Conservation (phyloP, 2,113 vertebrate genomes). For the Abramis brama region DNA sequence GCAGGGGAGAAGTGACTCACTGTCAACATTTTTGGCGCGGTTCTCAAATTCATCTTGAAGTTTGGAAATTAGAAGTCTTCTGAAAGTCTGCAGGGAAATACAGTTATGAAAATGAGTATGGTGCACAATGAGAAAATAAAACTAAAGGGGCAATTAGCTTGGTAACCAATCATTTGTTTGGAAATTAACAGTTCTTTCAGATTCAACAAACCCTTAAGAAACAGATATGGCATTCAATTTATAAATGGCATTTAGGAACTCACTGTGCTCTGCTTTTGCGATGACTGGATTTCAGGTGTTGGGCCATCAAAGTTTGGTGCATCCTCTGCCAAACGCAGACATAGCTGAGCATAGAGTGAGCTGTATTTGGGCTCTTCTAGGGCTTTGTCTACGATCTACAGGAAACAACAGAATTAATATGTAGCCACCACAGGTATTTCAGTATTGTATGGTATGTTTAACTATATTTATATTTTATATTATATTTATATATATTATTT, state of each 20-base stretch:
- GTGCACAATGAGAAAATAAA: background rate
- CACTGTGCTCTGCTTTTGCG: conserved; percentile 99
- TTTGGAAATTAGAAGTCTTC: conserved; percentile 99
- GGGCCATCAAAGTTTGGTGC: conserved; percentile 99
- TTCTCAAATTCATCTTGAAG: conserved; percentile 99
- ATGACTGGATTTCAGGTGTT: conserved; percentile 95
- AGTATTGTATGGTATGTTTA: background rate
- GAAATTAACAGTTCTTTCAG: background rate
- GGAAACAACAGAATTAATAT: background rate
- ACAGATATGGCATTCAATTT: background rate
- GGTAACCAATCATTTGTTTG: background rate
- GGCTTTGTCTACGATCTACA: conserved; percentile 99
- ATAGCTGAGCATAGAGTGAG: conserved; percentile 99
- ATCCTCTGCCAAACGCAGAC: conserved; percentile 99
- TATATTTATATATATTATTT: too few relatives aligned
- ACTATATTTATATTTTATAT: background rate
- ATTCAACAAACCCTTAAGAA: background rate
- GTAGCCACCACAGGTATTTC: background rate
- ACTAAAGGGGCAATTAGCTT: background rate
- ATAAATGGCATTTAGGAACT: conserved; percentile 57
- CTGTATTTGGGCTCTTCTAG: conserved; percentile 99
- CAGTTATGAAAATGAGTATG: background rate
- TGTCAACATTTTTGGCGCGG: conserved; percentile 99
- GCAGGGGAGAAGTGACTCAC: conserved; percentile 73
- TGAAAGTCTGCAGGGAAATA: conserved; percentile 87